Base-by-base conservation (phyloP, 1,140 invertebrate genomes). In the Marisa cornuarietis region DNA sequence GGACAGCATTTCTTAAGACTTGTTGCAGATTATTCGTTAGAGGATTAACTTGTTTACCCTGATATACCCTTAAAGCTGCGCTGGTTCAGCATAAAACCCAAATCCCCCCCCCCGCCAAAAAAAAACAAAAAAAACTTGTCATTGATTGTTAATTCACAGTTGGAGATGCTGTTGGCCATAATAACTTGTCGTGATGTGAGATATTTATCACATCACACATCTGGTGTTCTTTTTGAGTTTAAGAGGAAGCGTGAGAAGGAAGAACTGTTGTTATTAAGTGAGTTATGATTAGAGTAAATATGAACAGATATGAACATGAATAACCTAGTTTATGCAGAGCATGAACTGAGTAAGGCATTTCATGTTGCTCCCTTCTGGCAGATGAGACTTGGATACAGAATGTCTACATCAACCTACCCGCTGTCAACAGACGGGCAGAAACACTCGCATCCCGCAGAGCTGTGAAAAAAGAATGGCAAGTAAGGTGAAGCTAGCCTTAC, bases 321-420 rank as follows among this genome's bases (percentile, higher is more conserved):
- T 74, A 75, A n/a, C 20, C 63, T 52, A 20, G 4, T 24, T 58
- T 2, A 49, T 22, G 14, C 11, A 51, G 14, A 26, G 58, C 9
- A 80, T 13, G 7, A 61, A 22, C 42, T 51, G 54, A 18, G 13
- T 71, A n/a, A 20, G 26, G 14, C 63, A 31, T 20, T n/a, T 22
- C 18, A 20, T 76, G n/a, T 22, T 85, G 79, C 68, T 82, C 76
- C 76, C 73, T 82, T 76, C 66, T 87, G 91, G 82, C 85, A 94
- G 94, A 94, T 92, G 85, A 91, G 68, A 88, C 86, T 9, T 93
- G 92, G 90, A 86, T 94, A 63, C 91, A 93, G 79, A 91, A 92
- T 85, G 91, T 94, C 9, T 87, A 92, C 81, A 89, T 95, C n/a
- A 94, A 94, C 87, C 91, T 94, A 84, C 88, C 91, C 26, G 92